Evolutionary conservation across 2,888 invertebrate genomes (phyloP).

Genomic region (Nycteola revayana): DNA sequence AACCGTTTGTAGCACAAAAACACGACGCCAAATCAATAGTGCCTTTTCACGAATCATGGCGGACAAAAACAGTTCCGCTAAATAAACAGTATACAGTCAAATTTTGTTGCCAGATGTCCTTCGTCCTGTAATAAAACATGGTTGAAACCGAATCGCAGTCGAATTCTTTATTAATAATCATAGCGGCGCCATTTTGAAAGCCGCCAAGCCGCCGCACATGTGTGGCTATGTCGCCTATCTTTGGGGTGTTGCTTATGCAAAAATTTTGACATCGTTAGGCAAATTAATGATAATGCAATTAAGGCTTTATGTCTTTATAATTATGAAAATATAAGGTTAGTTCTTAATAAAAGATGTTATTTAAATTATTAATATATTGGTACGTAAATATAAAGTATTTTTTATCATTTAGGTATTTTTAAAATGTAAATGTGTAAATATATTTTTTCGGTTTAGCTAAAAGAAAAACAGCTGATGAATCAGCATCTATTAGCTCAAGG

Average conservation of each 20-base stretch:
- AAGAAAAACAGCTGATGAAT: too few relatives aligned
- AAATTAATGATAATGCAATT: too few relatives aligned
- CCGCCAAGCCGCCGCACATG: slow-evolving; percentile 45
- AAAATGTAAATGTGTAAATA: too few relatives aligned
- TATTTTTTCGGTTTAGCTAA: too few relatives aligned
- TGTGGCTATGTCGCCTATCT: slow-evolving; percentile 34
- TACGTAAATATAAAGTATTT: too few relatives aligned
- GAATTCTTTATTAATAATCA: slow-evolving; percentile 78
- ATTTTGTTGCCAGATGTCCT: slow-evolving; percentile 69
- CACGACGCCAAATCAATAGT: slow-evolving; percentile 26
- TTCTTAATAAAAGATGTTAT: too few relatives aligned
- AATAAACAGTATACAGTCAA: slow-evolving; percentile 64
- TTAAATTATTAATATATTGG: too few relatives aligned
- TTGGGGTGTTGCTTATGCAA: slow-evolving; percentile 3
- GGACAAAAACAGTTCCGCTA: slow-evolving; percentile 65
- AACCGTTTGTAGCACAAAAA: slow-evolving; percentile 29
- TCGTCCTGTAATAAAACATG: slow-evolving; percentile 61
- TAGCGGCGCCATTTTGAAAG: slow-evolving; percentile 73
- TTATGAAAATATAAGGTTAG: too few relatives aligned
- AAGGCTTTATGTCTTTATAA: too few relatives aligned
- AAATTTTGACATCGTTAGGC: slow-evolving; percentile 1
- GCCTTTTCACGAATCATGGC: slow-evolving; percentile 42
- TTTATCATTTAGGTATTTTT: too few relatives aligned
- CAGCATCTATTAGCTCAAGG: too few relatives aligned
- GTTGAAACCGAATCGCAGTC: slow-evolving; percentile 64